Percentiles rank a stretch among this genome's conserved stretches.
Conservation (phyloP, 2,888 invertebrate species). For the Petrolisthes manimaculis region DNA sequence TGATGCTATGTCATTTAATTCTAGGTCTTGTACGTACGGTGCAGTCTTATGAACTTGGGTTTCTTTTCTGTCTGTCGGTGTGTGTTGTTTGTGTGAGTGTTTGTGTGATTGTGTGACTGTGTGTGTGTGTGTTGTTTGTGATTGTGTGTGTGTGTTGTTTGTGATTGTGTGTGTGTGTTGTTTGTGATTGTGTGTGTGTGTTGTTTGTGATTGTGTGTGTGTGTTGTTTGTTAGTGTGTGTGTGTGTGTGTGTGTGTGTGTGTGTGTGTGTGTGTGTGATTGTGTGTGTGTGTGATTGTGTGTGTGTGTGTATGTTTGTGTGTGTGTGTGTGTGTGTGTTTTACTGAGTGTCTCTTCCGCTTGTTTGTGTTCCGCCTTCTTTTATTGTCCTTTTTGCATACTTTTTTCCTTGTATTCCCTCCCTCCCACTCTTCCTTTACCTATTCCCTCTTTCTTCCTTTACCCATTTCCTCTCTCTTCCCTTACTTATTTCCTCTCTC, state of each 20-base stretch:
- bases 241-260: constrained; percentile 27
- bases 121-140: too few relatives aligned
- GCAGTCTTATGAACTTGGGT: too few relatives aligned
- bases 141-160: background rate
- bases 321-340: background rate
- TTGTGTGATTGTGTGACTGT: too few relatives aligned
- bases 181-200: background rate
- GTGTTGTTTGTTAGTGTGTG: constrained; percentile 32
- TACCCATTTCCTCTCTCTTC: background rate
- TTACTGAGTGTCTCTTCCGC: background rate
- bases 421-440: background rate
- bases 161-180: background rate
- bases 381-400: background rate
- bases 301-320: background rate
- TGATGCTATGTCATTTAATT: too few relatives aligned
- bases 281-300: background rate
- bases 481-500: background rate
- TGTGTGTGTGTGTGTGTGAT: constrained; percentile 3
- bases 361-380: background rate
- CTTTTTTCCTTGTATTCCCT: background rate
- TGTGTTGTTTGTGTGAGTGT: too few relatives aligned
- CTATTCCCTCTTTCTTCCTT: background rate
- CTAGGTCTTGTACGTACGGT: too few relatives aligned
- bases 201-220: background rate
- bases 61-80: too few relatives aligned